Evolutionary conservation across 2,113 vertebrate genomes (phyloP).

Genomic region (Gnathonemus longibarbis): DNA sequence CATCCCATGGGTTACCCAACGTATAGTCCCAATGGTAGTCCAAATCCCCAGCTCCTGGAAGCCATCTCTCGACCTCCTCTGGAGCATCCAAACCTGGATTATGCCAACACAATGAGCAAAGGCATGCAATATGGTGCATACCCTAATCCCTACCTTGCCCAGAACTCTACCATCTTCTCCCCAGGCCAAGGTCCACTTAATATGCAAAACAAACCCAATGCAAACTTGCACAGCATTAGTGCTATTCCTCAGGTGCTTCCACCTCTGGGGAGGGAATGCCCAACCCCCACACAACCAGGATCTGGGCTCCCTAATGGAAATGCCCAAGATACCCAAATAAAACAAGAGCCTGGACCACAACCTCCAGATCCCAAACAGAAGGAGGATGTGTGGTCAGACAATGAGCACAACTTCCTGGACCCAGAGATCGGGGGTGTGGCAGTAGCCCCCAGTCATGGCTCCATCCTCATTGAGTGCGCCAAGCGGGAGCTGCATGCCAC

Average conservation of each 20-base stretch:
- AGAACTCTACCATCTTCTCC: constrained; percentile 55
- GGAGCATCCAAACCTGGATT: constrained; percentile 58
- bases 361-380: constrained; percentile 55
- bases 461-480: constrained; percentile 94
- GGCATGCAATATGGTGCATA: constrained; percentile 66
- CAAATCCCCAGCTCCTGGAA: constrained; percentile 68
- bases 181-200: constrained; percentile 64
- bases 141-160: constrained; percentile 59
- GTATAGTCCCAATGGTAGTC: constrained; percentile 57
- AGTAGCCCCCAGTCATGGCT: constrained; percentile 90
- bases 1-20: constrained; percentile 63
- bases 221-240: constrained; percentile 56
- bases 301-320: constrained; percentile 54
- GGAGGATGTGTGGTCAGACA: constrained; percentile 91
- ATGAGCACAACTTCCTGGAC: constrained; percentile 92
- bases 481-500: constrained; percentile 94
- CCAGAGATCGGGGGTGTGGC: constrained; percentile 91
- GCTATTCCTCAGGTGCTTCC: constrained; percentile 66
- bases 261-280: constrained; percentile 58
- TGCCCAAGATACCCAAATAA: constrained; percentile 48
- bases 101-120: constrained; percentile 57
- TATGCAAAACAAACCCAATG: constrained; percentile 70
- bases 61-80: constrained; percentile 61
- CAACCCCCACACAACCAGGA: constrained; percentile 54
- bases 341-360: constrained; percentile 45